Conservation (phyloP, 2,797 vertebrate species). For the Sebastes kiyomatsui region DNA sequence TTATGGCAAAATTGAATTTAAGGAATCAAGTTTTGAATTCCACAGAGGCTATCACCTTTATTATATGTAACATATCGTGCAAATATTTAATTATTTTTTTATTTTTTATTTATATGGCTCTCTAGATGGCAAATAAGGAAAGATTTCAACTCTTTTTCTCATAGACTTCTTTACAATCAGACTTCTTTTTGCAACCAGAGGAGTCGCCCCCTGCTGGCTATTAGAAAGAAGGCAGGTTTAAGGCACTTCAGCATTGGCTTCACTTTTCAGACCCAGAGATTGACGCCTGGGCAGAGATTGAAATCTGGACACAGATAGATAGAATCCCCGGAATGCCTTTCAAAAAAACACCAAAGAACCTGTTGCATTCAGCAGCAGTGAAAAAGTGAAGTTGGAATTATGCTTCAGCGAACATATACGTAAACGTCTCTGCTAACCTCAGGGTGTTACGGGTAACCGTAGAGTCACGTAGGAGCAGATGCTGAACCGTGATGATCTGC, state of each 20-base stretch:
- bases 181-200: not conserved
- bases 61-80: too few species aligned
- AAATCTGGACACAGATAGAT: not conserved
- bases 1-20: too few species aligned
- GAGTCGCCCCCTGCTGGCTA: not conserved
- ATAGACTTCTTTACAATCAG: too few species aligned
- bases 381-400: not conserved
- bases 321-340: not conserved
- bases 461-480: not conserved
- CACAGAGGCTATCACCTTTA: too few species aligned
- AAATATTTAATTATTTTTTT: too few species aligned
- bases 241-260: not conserved
- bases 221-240: not conserved
- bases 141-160: too few species aligned
- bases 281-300: not conserved
- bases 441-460: too few species aligned
- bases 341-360: not conserved
- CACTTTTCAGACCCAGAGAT: not conserved
- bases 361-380: not conserved
- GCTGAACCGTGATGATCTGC: not conserved
- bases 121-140: too few species aligned
- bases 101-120: too few species aligned
- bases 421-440: not conserved
- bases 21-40: too few species aligned
- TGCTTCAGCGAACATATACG: not conserved